Conservation (phyloP, 1,140 invertebrate species). For the Phymastichus coffea region DNA sequence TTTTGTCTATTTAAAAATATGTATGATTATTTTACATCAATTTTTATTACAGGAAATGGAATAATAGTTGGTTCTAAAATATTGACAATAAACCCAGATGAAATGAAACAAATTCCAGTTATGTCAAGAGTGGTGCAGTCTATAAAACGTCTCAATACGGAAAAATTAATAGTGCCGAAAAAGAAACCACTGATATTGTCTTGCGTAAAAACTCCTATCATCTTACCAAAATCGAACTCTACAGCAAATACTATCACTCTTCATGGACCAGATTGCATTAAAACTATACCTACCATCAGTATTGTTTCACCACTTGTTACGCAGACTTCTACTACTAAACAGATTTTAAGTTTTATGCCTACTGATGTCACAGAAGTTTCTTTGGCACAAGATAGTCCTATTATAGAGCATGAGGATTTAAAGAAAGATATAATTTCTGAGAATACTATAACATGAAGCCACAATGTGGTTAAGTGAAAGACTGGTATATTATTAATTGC, state of each 20-base stretch:
- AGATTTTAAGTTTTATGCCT: not conserved
- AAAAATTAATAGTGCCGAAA: constrained; percentile 30
- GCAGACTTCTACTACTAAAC: not conserved
- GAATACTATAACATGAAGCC: constrained; percentile 33
- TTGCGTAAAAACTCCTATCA: constrained; percentile 35
- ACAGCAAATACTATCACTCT: constrained; percentile 1
- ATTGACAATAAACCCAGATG: constrained; percentile 33
- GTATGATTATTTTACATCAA: not conserved
- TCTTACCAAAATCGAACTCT: constrained; percentile 40
- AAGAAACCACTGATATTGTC: constrained; percentile 29
- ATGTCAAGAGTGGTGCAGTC: not conserved
- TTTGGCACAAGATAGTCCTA: not conserved
- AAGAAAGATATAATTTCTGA: constrained; percentile 37
- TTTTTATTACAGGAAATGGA: constrained; percentile 36
- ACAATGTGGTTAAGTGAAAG: no score
- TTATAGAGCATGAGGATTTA: constrained; percentile 22
- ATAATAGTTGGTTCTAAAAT: constrained; percentile 40
- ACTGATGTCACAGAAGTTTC: not conserved
- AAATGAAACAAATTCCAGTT: constrained; percentile 5
- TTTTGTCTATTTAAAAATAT: constrained; percentile 1
- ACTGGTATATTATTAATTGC: no score
- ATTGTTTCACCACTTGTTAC: constrained; percentile 1
- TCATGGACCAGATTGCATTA: not conserved
- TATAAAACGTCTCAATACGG: constrained; percentile 1
- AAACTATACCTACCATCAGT: constrained; percentile 11